Evolutionary conservation across 2,113 vertebrate species (phyloP), one percentile per base, ranked within the genome.

Genomic region (Bombycilla garrulus): DNA sequence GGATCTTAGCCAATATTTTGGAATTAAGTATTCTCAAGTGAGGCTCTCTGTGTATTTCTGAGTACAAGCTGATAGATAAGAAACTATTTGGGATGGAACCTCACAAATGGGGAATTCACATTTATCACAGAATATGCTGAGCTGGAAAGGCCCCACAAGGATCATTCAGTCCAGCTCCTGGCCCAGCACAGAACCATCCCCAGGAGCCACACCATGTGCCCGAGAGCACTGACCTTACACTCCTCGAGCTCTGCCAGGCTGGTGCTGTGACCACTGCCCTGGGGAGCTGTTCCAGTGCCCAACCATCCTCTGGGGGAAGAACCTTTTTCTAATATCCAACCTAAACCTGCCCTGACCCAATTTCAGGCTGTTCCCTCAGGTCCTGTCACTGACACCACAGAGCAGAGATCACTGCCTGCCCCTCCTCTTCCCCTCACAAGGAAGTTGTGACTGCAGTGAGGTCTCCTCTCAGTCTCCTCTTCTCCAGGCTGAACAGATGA

Each of bases 381-480:
- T 42, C 42, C 50, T 48, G 35, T n/a, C 50, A 40, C 14, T 36
- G 47, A 45, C 69, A 45, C 9, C 42, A 48, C 19, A 58, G 51
- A 50, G 61, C 10, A 85, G 25, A 76, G 53, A 42, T 36, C 61
- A 50, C 31, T 17, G 36, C 44, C 36, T 77, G 53, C 6, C 25
- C 17, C 17, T 35, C 5, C 56, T 31, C 17, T 25, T 0, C 51
- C 44, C 31, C 31, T 51, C 53, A 44, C 0, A 0, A 18, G 24
- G 71, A 67, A 57, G 17, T 1, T 67, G 36, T 22, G 1, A 26
- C 31, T 58, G 61, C 31, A 86, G 1, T 50, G 71, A 67, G 51
- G 36, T 31, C 21, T 36, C 17, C 31, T 31, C 21, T 76, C 61
- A 67, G 83, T 6, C 16, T 57, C 42, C 16, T 8, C 16, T 57